These are phyloP conservation scores for Sepiola atlantica DNA, from an alignment of 2,888 invertebrate genomes.

Conservation along the genomic window DNA sequence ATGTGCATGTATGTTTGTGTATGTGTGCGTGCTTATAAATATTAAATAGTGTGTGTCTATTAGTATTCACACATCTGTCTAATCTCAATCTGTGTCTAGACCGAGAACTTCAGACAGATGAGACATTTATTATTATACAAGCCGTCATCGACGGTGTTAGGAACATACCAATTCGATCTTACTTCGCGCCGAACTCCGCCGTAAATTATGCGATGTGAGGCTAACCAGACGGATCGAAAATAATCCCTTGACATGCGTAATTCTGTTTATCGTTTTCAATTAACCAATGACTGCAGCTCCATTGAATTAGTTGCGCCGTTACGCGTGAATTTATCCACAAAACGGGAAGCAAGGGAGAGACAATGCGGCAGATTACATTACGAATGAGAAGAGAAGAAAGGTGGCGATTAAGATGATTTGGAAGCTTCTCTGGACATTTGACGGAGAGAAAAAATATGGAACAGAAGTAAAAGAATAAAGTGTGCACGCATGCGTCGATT, in stretches of 20 bases:
- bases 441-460: not conserved
- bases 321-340: not conserved
- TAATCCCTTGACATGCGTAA: slow-evolving; percentile 32
- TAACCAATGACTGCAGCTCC: slow-evolving; percentile 15
- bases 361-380: not conserved
- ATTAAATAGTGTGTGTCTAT: not conserved
- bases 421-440: not conserved
- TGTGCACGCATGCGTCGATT: not conserved
- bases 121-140: slow-evolving; percentile 32
- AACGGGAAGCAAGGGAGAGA: not conserved
- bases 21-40: not conserved
- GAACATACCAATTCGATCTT: not conserved
- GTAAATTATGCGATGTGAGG: not conserved
- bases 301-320: slow-evolving; percentile 32
- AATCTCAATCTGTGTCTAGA: not conserved
- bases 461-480: not conserved
- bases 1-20: not conserved
- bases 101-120: not conserved
- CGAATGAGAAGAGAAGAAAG: not conserved
- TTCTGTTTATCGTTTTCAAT: slow-evolving; percentile 15
- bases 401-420: not conserved
- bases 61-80: not conserved
- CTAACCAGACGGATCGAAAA: slow-evolving; percentile 21
- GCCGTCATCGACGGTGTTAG: not conserved
- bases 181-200: not conserved